Evolutionary conservation across 1,140 invertebrate species (phyloP).

Genomic region (Liolophura sinensis): DNA sequence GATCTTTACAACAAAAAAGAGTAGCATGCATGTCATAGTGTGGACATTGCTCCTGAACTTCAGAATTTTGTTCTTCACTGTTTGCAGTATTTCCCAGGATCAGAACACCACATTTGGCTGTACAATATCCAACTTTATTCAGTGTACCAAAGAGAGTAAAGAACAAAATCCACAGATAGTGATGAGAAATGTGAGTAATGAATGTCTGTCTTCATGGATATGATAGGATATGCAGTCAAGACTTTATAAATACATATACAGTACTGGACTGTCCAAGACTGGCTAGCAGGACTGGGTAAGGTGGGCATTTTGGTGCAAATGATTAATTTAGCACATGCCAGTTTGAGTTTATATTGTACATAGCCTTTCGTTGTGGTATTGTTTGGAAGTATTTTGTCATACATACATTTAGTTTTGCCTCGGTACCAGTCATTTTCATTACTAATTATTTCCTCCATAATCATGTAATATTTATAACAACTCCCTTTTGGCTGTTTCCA

Average conservation of each 20-base stretch:
- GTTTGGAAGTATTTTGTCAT: too few species aligned
- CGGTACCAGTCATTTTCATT: too few species aligned
- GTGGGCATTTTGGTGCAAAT: too few species aligned
- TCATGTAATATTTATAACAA: too few species aligned
- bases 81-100: constrained; percentile 80
- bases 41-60: neutral
- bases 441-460: too few species aligned
- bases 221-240: neutral
- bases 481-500: too few species aligned
- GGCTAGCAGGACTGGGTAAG: too few species aligned
- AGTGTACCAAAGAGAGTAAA: constrained; percentile 87
- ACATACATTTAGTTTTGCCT: too few species aligned
- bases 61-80: neutral
- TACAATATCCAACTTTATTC: constrained; percentile 91
- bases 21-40: neutral
- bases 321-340: too few species aligned
- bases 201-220: neutral
- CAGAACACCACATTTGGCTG: constrained; percentile 71
- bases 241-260: constrained; percentile 4
- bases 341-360: too few species aligned
- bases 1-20: neutral
- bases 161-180: constrained; percentile 86
- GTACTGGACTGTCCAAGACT: neutral
- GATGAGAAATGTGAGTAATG: constrained; percentile 78
- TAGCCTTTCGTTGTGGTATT: too few species aligned